Evolutionary conservation across 1,140 invertebrate species (phyloP).

Genomic region (Apis mellifera): DNA sequence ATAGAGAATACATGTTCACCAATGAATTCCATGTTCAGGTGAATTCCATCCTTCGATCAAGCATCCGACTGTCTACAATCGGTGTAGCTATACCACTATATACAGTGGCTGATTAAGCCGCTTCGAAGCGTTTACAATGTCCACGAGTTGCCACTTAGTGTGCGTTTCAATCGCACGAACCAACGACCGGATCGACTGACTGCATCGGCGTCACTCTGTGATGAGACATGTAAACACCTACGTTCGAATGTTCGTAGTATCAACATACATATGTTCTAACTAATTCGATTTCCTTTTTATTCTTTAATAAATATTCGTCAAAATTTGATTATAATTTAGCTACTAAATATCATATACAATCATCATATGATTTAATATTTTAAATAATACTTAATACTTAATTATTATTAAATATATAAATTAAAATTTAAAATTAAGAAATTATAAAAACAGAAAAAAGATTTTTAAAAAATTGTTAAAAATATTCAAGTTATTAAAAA

Average conservation of each 20-base stretch:
- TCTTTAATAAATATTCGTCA: not conserved
- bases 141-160: conserved; percentile 59
- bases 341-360: too few relatives aligned
- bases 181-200: conserved; percentile 33
- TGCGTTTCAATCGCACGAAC: conserved; percentile 70
- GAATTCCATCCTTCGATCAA: conserved; percentile 37
- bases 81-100: conserved; percentile 56
- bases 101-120: conserved; percentile 76
- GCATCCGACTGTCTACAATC: not conserved
- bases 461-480: too few relatives aligned
- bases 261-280: not conserved
- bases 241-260: not conserved
- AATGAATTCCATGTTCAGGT: too few relatives aligned
- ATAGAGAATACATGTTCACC: conserved; percentile 22
- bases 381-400: too few relatives aligned
- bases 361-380: too few relatives aligned
- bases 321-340: not conserved
- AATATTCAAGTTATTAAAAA: too few relatives aligned
- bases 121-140: conserved; percentile 73
- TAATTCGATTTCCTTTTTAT: not conserved
- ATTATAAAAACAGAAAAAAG: too few relatives aligned
- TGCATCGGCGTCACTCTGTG: conserved; percentile 21
- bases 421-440: too few relatives aligned
- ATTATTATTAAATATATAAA: too few relatives aligned
- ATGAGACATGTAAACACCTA: conserved; percentile 7